Conservation (phyloP, 2,888 invertebrate genomes). For the Notodromas monacha region DNA sequence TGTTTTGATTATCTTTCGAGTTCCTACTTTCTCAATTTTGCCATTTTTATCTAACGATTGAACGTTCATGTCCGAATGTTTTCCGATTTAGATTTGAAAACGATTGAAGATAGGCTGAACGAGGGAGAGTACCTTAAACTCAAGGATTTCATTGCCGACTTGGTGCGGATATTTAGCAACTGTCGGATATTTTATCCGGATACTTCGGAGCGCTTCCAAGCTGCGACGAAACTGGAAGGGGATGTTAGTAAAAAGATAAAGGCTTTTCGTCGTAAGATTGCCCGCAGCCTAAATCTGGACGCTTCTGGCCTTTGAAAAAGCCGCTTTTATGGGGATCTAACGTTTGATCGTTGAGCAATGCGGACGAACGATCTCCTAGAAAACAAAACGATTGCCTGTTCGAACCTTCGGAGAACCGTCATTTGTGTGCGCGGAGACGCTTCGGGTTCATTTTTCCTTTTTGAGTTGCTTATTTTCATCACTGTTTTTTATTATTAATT, state of each 20-base stretch:
- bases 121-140: constrained; percentile 48
- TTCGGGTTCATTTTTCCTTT: too few relatives aligned
- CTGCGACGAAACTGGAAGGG: constrained; percentile 74
- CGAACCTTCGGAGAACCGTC: too few relatives aligned
- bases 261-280: constrained; percentile 9
- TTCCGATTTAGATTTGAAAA: constrained; percentile 44
- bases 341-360: too few relatives aligned
- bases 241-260: constrained; percentile 70
- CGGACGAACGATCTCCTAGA: too few relatives aligned
- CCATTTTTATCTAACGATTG: background rate
- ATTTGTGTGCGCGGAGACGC: too few relatives aligned
- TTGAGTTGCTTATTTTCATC: too few relatives aligned
- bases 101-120: constrained; percentile 55
- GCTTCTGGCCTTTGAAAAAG: too few relatives aligned
- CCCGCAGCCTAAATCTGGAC: too few relatives aligned
- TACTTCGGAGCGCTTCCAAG: constrained; percentile 77
- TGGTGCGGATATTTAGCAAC: constrained; percentile 94
- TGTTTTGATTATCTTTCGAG: too few relatives aligned
- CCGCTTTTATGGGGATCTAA: too few relatives aligned
- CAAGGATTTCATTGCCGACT: constrained; percentile 82
- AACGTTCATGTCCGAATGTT: background rate
- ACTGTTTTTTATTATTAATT: too few relatives aligned
- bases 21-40: background rate
- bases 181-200: constrained; percentile 88
- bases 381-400: too few relatives aligned